phyloP scores from a whole-genome alignment of 2,888 invertebrate species.

The Myopa testacea region DNA sequence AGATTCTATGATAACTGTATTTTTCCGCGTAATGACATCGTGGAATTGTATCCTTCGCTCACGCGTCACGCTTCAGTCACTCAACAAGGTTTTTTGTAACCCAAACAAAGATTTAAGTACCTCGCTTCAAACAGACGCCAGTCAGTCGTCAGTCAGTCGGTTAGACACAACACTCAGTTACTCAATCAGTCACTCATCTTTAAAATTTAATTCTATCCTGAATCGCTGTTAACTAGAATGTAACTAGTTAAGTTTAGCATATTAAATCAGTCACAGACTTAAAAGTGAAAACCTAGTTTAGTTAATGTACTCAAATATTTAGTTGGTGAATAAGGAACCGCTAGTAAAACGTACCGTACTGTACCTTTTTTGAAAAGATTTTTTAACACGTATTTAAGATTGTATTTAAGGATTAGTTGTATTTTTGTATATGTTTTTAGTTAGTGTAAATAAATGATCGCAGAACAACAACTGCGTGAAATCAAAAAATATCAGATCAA shows the following conservation, averaged over 20 bases:
- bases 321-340: slow-evolving; percentile 12
- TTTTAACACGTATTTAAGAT: slow-evolving; percentile 27
- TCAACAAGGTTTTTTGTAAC: background rate
- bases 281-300: slow-evolving; percentile 25
- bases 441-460: slow-evolving; percentile 37
- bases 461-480: too few species aligned
- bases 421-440: slow-evolving; percentile 44
- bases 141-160: slow-evolving; percentile 37
- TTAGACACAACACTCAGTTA: slow-evolving; percentile 12
- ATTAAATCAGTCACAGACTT: background rate
- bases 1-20: too few species aligned
- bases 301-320: background rate
- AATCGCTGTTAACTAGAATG: slow-evolving; percentile 16
- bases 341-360: slow-evolving; percentile 40
- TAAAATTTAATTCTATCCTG: slow-evolving; percentile 17
- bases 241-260: slow-evolving; percentile 29
- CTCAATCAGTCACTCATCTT: slow-evolving; percentile 2
- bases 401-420: slow-evolving; percentile 31
- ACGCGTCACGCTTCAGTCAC: background rate
- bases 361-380: slow-evolving; percentile 43
- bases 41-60: background rate
- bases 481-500: too few species aligned
- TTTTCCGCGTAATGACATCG: background rate
- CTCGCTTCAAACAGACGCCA: slow-evolving; percentile 44
- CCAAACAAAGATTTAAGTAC: slow-evolving; percentile 47